Base-by-base conservation (phyloP, 2,797 vertebrate species). In the Amblyraja radiata region DNA sequence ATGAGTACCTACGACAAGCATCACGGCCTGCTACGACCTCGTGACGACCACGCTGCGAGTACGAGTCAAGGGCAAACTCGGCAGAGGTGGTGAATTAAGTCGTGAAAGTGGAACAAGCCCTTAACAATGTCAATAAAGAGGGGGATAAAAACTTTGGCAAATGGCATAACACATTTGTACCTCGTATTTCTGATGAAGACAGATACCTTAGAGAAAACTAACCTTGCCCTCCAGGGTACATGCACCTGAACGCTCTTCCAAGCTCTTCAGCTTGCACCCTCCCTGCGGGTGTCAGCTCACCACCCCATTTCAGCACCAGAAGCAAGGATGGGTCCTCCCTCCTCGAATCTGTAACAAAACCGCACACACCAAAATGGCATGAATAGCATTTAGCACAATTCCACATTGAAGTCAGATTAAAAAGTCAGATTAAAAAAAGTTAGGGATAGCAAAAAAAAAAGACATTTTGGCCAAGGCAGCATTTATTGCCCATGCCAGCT, bases 161-260 rank as follows among this genome's bases (percentile, higher is more conserved):
- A 14, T 28, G 1, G 6, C 54, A 25, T 11, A 14, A 32, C 2
- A 1, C 81, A 28, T 28, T 61, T 54, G 68, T 46, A 39, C 10
- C 36, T 21, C 6, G 18, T 54, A 28, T 23, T 74, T 74, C 54
- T 9, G 28, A 65, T 63, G 61, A 14, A 2, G 28, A 86, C 83
- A 23, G n/a, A 63, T 68, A 2, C 13, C 3, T 10, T 39, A 16
- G 73, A 92, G 16, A 6, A 39, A 4, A 92, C 65, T 1, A 58
- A 99, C 98, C 98, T 97, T 99, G 98, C 83, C 98, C 98, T 94
- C 98, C 98, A 0, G 98, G 98, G 94, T 99, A 99, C 98, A 99
- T 99, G 93, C 98, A 99, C 94, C 98, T 97, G 94, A 99, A 99
- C 71, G 98, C 98, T 93, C 98, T 94, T 0, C 98, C 98, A 94